Percentiles rank a stretch among this genome's conserved stretches.
These are phyloP conservation scores for Nephrocerus scutellatus DNA, from an alignment of 2,888 invertebrate genomes.

Conservation along the genomic window DNA sequence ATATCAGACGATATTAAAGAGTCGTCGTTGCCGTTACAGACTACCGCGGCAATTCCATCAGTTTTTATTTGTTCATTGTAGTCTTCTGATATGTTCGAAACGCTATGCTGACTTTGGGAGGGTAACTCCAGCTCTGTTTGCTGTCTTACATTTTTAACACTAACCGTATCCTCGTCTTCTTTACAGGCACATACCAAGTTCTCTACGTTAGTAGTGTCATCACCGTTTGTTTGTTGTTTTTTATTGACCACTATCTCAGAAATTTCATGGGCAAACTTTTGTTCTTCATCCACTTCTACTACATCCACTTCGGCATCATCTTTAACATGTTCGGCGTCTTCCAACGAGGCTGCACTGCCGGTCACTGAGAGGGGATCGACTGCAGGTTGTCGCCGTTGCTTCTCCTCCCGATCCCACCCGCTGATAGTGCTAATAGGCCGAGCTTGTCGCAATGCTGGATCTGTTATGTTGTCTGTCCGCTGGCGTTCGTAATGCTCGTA, in stretches of 20 bases:
- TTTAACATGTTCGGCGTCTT: conserved; percentile 34
- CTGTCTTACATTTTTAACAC: too few species aligned
- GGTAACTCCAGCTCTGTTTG: too few species aligned
- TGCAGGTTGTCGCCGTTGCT: conserved; percentile 27
- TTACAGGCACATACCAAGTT: conserved; percentile 30
- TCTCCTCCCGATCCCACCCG: conserved; percentile 75
- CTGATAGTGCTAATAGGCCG: conserved; percentile 94
- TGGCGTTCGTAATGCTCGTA: conserved; percentile 93
- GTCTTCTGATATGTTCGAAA: conserved; percentile 46
- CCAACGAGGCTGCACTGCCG: conserved; percentile 32
- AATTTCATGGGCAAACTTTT: too few species aligned
- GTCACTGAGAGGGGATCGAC: conserved; percentile 23
- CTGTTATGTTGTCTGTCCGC: conserved; percentile 89
- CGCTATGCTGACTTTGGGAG: too few species aligned
- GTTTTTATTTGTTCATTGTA: conserved; percentile 47
- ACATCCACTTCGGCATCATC: conserved; percentile 29
- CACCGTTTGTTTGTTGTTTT: conserved; percentile 26
- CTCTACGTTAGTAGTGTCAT: conserved; percentile 26
- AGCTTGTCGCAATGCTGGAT: conserved; percentile 86
- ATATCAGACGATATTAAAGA: conserved; percentile 8
- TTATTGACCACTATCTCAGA: conserved; percentile 20
- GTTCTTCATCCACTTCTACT: conserved; percentile 14
- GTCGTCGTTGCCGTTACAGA: conserved; percentile 32
- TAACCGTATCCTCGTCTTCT: conserved; percentile 21
- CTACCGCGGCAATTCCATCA: conserved; percentile 30